Evolutionary conservation across 2,888 invertebrate species (phyloP).

Genomic region (Rhagonycha lutea): DNA sequence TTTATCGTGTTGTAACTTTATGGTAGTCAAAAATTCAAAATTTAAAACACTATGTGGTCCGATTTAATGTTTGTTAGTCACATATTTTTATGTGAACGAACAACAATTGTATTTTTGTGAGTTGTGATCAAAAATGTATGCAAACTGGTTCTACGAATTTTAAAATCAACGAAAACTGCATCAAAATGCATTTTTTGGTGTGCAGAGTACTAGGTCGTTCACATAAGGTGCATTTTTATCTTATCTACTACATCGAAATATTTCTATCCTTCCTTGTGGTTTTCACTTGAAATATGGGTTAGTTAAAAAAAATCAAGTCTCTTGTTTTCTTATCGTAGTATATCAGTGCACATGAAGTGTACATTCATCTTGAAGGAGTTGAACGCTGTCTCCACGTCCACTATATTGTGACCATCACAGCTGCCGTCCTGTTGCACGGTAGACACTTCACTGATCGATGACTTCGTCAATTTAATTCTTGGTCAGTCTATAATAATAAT

Average conservation of each 20-base stretch:
- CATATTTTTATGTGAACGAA: constrained; percentile 4
- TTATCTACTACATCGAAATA: not conserved
- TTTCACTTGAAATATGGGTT: not conserved
- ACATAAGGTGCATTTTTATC: not conserved
- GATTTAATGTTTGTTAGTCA: not conserved
- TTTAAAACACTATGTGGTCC: constrained; percentile 1
- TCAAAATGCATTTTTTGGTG: not conserved
- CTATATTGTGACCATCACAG: constrained; percentile 35
- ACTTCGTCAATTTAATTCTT: constrained; percentile 16
- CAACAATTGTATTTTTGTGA: constrained; percentile 7
- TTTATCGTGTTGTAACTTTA: not conserved
- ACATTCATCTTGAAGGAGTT: constrained; percentile 35
- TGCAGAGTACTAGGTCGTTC: not conserved
- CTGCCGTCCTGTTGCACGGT: constrained; percentile 33
- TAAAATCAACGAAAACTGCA: not conserved
- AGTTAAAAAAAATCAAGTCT: not conserved
- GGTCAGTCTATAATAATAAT: constrained; percentile 15
- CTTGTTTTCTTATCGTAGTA: constrained; percentile 15
- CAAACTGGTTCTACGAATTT: constrained; percentile 5
- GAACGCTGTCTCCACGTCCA: constrained; percentile 36
- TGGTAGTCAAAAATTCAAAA: not conserved
- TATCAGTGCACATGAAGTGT: constrained; percentile 30
- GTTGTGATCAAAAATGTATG: constrained; percentile 9
- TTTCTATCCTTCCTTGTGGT: not conserved
- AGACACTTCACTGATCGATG: constrained; percentile 34